These are phyloP conservation scores for Dendrocopos noguchii DNA, from an alignment of 2,113 vertebrate species.

Conservation along the genomic window DNA sequence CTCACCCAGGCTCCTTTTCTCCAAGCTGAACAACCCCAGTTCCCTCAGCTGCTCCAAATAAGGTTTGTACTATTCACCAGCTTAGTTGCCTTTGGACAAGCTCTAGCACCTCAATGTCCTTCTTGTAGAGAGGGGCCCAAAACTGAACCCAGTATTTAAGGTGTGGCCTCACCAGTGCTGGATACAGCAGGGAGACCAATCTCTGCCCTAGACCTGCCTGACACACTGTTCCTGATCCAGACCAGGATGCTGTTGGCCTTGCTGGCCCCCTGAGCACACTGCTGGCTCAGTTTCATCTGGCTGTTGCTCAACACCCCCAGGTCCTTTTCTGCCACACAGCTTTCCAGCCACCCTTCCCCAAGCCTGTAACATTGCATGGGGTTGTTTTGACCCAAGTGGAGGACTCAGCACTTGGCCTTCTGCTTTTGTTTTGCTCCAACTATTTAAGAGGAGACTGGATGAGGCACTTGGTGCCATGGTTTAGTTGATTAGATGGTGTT, in stretches of 20 bases:
- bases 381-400: background rate
- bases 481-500: no score
- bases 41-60: background rate
- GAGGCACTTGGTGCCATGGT: no score
- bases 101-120: background rate
- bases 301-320: background rate
- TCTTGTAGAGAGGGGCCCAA: background rate
- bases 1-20: background rate
- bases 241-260: background rate
- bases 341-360: background rate
- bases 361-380: background rate
- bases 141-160: background rate
- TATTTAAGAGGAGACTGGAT: background rate
- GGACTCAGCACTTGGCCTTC: background rate
- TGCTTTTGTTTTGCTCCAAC: background rate
- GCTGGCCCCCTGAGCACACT: background rate
- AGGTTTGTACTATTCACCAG: background rate
- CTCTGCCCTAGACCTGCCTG: background rate
- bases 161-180: background rate
- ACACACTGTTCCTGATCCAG: background rate
- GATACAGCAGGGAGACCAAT: background rate
- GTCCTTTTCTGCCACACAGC: background rate
- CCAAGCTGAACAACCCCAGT: background rate
- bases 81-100: background rate
- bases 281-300: background rate